These are phyloP conservation scores for Anguilla pacifica DNA, from an alignment of 2,797 vertebrate species.

Conservation along the genomic window DNA sequence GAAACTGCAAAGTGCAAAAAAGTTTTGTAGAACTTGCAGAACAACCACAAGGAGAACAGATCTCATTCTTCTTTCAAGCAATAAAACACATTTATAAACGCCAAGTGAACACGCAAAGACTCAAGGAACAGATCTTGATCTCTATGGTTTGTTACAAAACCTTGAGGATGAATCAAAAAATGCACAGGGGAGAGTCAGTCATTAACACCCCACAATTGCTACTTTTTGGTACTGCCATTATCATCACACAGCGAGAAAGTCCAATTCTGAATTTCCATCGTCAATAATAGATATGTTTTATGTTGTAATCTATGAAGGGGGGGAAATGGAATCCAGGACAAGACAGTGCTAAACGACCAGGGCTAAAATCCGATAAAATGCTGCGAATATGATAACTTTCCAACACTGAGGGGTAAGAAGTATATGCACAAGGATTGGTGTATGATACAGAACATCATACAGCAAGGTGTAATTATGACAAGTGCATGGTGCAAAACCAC, in stretches of 20 bases:
- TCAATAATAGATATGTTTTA: not conserved
- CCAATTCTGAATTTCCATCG: not conserved
- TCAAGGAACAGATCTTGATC: not conserved
- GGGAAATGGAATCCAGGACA: not conserved
- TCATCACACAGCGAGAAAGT: not conserved
- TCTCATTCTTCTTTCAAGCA: conserved; percentile 18
- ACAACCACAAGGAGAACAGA: conserved; percentile 34
- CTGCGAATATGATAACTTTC: not conserved
- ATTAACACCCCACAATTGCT: not conserved
- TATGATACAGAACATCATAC: not conserved
- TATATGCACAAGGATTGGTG: not conserved
- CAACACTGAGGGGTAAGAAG: not conserved
- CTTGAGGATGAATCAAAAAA: not conserved
- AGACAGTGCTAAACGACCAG: not conserved
- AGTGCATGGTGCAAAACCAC: not conserved
- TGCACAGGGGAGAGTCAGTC: not conserved
- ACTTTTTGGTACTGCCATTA: too few species aligned
- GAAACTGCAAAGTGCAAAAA: conserved; percentile 44
- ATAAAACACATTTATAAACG: not conserved
- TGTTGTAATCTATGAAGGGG: not conserved
- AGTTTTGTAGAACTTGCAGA: conserved; percentile 31
- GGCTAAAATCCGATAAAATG: not conserved
- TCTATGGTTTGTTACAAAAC: not conserved
- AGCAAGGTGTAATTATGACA: not conserved
- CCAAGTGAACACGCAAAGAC: not conserved